phyloP scores from a whole-genome alignment of 2,113 vertebrate species.

The Crypturellus undulatus region DNA sequence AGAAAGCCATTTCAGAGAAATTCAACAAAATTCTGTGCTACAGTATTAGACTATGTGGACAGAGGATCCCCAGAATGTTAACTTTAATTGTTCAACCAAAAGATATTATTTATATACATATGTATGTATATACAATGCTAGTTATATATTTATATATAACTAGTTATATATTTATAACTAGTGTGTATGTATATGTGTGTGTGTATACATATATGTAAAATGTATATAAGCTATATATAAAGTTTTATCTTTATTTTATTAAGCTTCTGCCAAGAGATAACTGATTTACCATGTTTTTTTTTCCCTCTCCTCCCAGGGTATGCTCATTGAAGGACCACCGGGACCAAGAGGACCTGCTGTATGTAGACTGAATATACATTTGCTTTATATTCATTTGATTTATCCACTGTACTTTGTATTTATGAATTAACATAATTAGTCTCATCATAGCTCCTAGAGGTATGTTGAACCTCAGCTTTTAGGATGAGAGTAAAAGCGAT shows the following conservation, averaged over 20 bases:
- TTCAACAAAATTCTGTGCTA: background rate
- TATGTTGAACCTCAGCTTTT: background rate
- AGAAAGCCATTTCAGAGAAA: background rate
- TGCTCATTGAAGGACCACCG: conserved; percentile 96
- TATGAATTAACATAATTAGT: background rate
- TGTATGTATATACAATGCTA: too few species aligned
- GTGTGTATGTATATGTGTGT: too few species aligned
- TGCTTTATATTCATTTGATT: background rate
- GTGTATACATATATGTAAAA: too few species aligned
- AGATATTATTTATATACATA: background rate
- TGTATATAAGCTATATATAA: too few species aligned
- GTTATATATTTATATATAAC: too few species aligned
- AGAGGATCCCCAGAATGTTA: background rate
- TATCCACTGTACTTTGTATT: background rate
- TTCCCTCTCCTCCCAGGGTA: conserved; percentile 79
- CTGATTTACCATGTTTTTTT: background rate
- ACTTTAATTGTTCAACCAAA: background rate
- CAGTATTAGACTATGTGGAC: background rate
- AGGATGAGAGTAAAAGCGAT: background rate
- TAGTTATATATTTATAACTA: too few species aligned
- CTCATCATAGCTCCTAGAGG: background rate
- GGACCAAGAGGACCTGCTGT: conserved; percentile 91
- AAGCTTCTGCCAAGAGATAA: background rate
- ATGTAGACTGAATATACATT: conserved; percentile 73
- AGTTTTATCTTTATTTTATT: background rate